These are phyloP conservation scores for Smutsia gigantea DNA, from an alignment of 2,797 vertebrate genomes.

Conservation along the genomic window DNA sequence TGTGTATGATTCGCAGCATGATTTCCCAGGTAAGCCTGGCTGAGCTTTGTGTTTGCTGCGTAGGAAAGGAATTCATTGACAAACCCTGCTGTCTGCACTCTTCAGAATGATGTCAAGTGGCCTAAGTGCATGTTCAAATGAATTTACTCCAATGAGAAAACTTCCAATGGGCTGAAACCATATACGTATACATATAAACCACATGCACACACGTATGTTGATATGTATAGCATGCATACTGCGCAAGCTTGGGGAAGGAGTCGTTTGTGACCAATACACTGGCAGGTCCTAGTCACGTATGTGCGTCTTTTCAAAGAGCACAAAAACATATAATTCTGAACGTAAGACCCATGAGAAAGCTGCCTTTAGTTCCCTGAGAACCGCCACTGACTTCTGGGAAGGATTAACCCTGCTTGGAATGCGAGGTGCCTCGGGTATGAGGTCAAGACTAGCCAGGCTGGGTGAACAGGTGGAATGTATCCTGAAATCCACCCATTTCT, in stretches of 20 bases:
- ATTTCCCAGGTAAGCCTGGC: neutral
- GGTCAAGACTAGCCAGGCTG: neutral
- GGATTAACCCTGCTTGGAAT: neutral
- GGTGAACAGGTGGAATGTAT: neutral
- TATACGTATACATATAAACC: too few species aligned
- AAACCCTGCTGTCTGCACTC: neutral
- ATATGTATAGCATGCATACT: too few species aligned
- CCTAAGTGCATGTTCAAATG: neutral
- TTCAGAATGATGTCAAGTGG: conserved; percentile 1
- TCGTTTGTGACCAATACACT: neutral
- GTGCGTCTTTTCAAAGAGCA: conserved; percentile 57
- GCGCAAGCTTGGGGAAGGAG: neutral
- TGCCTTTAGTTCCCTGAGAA: conserved; percentile 61
- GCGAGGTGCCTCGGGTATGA: too few species aligned
- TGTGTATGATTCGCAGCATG: too few species aligned
- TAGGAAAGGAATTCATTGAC: neutral
- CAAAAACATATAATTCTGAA: conserved; percentile 65
- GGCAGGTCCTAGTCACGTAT: neutral
- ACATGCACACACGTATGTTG: neutral
- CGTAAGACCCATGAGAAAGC: conserved; percentile 34
- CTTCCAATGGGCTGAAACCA: neutral
- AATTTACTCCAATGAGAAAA: conserved; percentile 15
- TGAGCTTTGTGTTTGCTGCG: neutral
- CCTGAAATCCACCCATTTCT: neutral
- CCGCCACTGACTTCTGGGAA: conserved; percentile 44